Base-by-base conservation (phyloP, 2,797 vertebrate species). In the Podargus strigoides region DNA sequence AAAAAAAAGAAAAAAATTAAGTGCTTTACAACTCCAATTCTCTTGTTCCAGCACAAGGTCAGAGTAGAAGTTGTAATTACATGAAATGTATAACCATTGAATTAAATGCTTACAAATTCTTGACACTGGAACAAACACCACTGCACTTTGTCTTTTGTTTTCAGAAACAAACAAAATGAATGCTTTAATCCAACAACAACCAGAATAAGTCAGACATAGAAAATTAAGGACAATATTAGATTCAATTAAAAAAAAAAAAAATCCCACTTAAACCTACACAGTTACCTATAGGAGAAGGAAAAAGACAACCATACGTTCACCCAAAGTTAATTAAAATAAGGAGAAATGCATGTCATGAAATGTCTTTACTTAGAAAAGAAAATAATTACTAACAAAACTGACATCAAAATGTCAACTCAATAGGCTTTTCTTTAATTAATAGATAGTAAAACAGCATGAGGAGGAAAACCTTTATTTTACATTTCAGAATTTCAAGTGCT, bases 401-500 rank as follows among this genome's bases (percentile, higher is more conserved):
- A 83, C 32, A 79, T 41, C 39, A 75, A 87, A 90, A 84, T 56
- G 42, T 42, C 76, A 89, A 28, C 18, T 92, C 49, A 21, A 36
- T 27, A 81, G 39, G 23, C 6, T 93, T 87, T 91, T 59, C 50
- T 87, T 78, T 21, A 84, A 55, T 50, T 72, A 76, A 85, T 2
- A 77, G 18, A 62, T 8, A 56, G 30, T 37, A 79, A 88, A 93
- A 88, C 13, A 85, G 27, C 9, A 64, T 56, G 37, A 92, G 13
- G 7, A 85, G 8, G 47, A 90, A 89, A 95, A 34, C 1, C 18
- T 84, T 79, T 68, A 56, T 73, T 86, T 91, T 39, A 36, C n/a
- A 84, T 90, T 92, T 94, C 76, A 90, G 53, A 79, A 68, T 86
- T 90, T 83, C 66, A 90, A 90, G 41, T 49, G 60, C 41, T 74